Evolutionary conservation across 1,140 invertebrate genomes (phyloP).

Genomic region (Portunus trituberculatus): DNA sequence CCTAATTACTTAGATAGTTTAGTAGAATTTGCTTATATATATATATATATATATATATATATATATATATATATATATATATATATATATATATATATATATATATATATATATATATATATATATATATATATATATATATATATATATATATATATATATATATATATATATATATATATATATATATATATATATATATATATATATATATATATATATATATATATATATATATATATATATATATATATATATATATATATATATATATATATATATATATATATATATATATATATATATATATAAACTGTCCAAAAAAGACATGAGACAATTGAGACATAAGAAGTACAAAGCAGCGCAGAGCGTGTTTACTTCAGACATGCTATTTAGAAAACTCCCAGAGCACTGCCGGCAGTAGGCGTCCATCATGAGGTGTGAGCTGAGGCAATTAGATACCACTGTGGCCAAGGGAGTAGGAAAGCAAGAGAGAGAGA

Average conservation of each 20-base stretch:
- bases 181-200: slow-evolving; percentile 23
- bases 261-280: slow-evolving; percentile 12
- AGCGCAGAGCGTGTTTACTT: too few species aligned
- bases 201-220: slow-evolving; percentile 23
- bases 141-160: slow-evolving; percentile 24
- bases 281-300: background rate
- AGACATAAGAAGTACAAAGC: too few species aligned
- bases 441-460: too few species aligned
- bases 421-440: too few species aligned
- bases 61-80: background rate
- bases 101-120: slow-evolving; percentile 43
- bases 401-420: too few species aligned
- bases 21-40: background rate
- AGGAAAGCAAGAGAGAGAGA: too few species aligned
- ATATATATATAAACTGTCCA: too few species aligned
- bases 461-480: too few species aligned
- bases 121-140: slow-evolving; percentile 33
- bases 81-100: slow-evolving; percentile 31
- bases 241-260: slow-evolving; percentile 26
- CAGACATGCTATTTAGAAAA: too few species aligned
- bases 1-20: too few species aligned
- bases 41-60: slow-evolving; percentile 45
- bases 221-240: slow-evolving; percentile 23
- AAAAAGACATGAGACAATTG: too few species aligned
- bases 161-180: background rate